Percentiles rank a stretch among this genome's conserved stretches.
phyloP scores from a whole-genome alignment of 2,113 vertebrate genomes.

The Thinocorus orbignyianus region DNA sequence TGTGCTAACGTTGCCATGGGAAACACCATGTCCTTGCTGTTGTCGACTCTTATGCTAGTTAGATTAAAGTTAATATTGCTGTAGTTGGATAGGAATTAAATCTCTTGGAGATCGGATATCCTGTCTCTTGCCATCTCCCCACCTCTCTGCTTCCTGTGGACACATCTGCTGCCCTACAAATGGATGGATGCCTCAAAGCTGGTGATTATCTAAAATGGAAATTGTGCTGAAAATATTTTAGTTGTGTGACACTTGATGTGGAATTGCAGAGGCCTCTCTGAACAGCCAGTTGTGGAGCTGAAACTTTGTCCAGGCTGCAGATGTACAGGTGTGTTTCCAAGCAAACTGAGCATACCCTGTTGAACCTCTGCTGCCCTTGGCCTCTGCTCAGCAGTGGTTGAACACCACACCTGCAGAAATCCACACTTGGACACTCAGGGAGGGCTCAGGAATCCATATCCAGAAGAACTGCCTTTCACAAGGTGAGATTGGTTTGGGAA shows the following conservation, averaged over 20 bases:
- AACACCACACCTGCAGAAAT: not conserved
- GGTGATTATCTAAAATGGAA: not conserved
- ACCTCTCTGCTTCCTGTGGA: not conserved
- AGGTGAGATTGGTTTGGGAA: not conserved
- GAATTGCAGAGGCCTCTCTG: not conserved
- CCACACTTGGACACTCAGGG: too few relatives aligned
- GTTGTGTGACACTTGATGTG: not conserved
- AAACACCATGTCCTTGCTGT: not conserved
- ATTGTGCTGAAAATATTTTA: not conserved
- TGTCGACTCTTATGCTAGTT: fast-evolving
- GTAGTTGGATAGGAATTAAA: not conserved
- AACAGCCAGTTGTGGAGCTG: not conserved
- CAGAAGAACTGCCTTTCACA: not conserved
- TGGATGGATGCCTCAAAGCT: not conserved
- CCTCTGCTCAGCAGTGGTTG: not conserved
- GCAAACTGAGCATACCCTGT: not conserved
- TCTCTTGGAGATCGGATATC: fast-evolving
- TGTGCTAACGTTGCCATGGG: not conserved
- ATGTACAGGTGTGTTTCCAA: too few relatives aligned
- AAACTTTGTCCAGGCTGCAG: not conserved
- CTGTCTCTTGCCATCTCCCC: not conserved
- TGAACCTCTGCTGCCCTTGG: not conserved
- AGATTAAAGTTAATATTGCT: not conserved
- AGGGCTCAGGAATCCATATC: not conserved
- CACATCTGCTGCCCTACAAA: not conserved